Evolutionary conservation across 1,140 invertebrate species (phyloP).

Genomic region (Orchesella cincta): DNA sequence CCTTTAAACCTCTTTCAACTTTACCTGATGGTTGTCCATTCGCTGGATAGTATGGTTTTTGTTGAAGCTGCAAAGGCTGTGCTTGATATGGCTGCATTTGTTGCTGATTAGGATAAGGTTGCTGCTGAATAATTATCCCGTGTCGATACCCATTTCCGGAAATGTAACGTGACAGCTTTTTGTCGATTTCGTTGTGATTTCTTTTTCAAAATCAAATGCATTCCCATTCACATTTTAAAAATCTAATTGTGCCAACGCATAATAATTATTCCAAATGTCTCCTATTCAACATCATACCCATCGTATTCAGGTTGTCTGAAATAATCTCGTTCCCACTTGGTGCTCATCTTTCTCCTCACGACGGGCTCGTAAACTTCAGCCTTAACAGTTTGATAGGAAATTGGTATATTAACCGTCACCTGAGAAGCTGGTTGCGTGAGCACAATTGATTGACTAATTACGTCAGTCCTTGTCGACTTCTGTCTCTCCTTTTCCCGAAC

Average conservation of each 20-base stretch:
- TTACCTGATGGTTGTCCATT: too few relatives aligned
- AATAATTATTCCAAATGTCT: not conserved
- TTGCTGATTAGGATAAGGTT: slow-evolving; percentile 8
- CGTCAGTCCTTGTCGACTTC: slow-evolving; percentile 28
- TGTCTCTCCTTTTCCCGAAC: slow-evolving; percentile 33
- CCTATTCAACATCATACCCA: slow-evolving; percentile 32
- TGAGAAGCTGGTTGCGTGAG: slow-evolving; percentile 44
- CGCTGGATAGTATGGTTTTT: not conserved
- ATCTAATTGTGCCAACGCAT: not conserved
- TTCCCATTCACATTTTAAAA: not conserved
- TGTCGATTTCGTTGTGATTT: slow-evolving; percentile 39
- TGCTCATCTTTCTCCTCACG: slow-evolving; percentile 38
- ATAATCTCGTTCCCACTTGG: slow-evolving; percentile 45
- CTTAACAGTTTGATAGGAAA: slow-evolving; percentile 42
- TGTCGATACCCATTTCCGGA: slow-evolving; percentile 32
- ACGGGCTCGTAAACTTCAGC: slow-evolving; percentile 46
- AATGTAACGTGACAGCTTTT: slow-evolving; percentile 38
- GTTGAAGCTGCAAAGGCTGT: not conserved
- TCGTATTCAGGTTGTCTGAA: slow-evolving; percentile 41
- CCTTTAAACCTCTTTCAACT: too few relatives aligned
- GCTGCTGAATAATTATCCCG: slow-evolving; percentile 5
- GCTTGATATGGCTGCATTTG: slow-evolving; percentile 32
- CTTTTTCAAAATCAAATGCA: slow-evolving; percentile 5
- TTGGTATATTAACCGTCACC: slow-evolving; percentile 43
- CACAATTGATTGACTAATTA: slow-evolving; percentile 46